Conservation (phyloP, 2,113 vertebrate genomes). For the Cygnus atratus region DNA sequence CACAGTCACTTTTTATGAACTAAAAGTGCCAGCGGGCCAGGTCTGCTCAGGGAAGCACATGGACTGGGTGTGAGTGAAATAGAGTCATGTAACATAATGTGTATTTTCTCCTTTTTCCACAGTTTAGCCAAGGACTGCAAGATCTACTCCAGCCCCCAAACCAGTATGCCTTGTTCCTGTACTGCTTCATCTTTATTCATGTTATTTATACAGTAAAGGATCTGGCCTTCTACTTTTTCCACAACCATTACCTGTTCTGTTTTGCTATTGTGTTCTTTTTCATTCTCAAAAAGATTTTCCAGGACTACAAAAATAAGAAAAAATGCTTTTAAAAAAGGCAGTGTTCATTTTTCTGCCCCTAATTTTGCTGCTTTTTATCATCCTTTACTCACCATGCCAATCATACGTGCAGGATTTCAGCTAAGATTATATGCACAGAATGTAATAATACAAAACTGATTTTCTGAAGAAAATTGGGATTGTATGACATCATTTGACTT, state of each 20-base stretch:
- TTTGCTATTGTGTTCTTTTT: neutral
- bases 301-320: neutral
- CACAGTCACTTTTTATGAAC: neutral
- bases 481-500: neutral
- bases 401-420: neutral
- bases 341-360: neutral
- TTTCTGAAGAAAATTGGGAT: neutral
- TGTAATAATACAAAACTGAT: neutral
- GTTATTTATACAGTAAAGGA: neutral
- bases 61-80: neutral
- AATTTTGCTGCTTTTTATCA: neutral
- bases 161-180: neutral
- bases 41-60: neutral
- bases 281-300: neutral
- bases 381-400: neutral
- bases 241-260: neutral
- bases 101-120: neutral
- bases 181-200: neutral
- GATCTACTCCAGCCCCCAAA: neutral
- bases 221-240: neutral
- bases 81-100: neutral
- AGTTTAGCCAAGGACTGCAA: neutral
- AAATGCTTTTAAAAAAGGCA: neutral
- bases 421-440: neutral
- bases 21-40: neutral